These are phyloP conservation scores for Erythrocercus mccallii DNA, from an alignment of 2,113 vertebrate genomes.

Conservation along the genomic window DNA sequence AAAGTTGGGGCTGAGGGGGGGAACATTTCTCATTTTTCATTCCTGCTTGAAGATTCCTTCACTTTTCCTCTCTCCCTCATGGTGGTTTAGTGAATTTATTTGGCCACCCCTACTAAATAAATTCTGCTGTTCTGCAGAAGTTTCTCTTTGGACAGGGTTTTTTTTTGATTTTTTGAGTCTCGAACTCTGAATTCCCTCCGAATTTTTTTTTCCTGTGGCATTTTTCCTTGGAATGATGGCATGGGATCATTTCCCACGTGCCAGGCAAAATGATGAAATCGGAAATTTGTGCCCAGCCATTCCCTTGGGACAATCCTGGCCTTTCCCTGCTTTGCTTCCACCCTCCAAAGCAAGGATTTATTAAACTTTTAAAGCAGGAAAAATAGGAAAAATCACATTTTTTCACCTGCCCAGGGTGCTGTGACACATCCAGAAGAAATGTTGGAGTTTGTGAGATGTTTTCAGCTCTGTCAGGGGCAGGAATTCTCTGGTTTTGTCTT, in stretches of 20 bases:
- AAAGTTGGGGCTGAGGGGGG: not conserved
- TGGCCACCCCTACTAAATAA: no score
- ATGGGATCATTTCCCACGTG: no score
- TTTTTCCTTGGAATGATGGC: no score
- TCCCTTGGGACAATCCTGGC: no score
- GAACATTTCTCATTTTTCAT: not conserved
- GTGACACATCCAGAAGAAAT: not conserved
- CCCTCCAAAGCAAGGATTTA: not conserved
- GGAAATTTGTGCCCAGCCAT: no score
- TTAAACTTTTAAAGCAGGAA: not conserved
- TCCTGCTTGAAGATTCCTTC: not conserved
- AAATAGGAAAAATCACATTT: not conserved
- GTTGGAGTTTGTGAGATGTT: not conserved
- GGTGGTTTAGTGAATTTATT: no score
- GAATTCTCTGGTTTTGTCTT: not conserved
- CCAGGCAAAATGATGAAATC: no score
- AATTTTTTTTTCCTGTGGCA: no score
- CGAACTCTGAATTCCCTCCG: no score
- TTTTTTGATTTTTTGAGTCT: not conserved
- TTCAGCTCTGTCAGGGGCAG: not conserved
- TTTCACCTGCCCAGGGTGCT: not conserved
- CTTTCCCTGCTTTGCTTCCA: not conserved
- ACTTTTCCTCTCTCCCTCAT: not conserved
- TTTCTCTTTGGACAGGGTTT: not conserved
- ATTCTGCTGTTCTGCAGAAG: no score